Conservation (phyloP, 1,140 invertebrate genomes). For the Drosophila obscura region DNA sequence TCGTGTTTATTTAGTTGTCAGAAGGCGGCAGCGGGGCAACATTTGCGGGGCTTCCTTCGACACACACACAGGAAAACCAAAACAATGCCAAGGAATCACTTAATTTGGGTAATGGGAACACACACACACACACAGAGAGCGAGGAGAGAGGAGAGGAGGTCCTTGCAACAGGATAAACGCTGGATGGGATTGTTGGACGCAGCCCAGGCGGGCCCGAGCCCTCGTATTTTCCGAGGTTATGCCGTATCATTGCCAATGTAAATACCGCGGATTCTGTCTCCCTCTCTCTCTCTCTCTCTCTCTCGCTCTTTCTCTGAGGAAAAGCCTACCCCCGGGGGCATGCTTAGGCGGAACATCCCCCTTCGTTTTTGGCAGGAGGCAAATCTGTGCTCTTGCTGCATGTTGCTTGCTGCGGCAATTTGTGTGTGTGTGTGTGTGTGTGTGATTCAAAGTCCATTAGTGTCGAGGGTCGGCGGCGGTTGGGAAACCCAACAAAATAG, state of each 20-base stretch:
- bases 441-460: conserved; percentile 76
- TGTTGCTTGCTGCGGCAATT: conserved; percentile 30
- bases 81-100: conserved; percentile 82
- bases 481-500: conserved; percentile 28
- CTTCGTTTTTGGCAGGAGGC: not conserved
- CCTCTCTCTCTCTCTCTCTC: conserved; percentile 12
- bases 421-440: too few relatives aligned
- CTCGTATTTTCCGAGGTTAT: conserved; percentile 56
- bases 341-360: conserved; percentile 51
- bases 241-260: conserved; percentile 79
- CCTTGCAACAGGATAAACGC: too few relatives aligned
- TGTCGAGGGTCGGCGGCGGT: conserved; percentile 58
- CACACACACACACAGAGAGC: conserved; percentile 32
- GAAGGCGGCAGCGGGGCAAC: conserved; percentile 41
- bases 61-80: conserved; percentile 42
- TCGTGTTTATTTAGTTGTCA: conserved; percentile 82
- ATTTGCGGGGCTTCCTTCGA: conserved; percentile 56
- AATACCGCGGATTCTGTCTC: conserved; percentile 51
- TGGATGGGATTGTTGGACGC: too few relatives aligned
- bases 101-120: conserved; percentile 83
- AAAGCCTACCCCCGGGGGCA: conserved; percentile 70
- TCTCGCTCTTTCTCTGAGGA: conserved; percentile 3
- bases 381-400: not conserved
- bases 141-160: too few relatives aligned
- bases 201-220: too few relatives aligned